Evolutionary conservation across 2,797 vertebrate species (phyloP).

Genomic region (Muscicapa striata): DNA sequence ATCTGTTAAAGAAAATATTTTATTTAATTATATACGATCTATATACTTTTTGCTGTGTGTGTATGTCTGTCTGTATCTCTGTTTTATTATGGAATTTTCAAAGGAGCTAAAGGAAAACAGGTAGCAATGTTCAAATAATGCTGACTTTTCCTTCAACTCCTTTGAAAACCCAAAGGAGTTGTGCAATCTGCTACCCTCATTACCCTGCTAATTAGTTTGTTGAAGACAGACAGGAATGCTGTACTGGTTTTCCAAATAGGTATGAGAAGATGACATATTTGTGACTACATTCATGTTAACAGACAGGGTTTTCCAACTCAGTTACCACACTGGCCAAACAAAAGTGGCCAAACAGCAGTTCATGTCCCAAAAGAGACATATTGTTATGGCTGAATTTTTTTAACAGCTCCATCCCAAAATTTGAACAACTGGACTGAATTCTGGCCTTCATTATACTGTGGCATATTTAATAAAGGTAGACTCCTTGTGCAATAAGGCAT

Average conservation of each 20-base stretch:
- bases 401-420: background rate
- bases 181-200: background rate
- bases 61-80: background rate
- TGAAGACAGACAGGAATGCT: constrained; percentile 64
- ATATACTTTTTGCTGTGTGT: background rate
- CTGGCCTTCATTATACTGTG: background rate
- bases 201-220: constrained; percentile 38
- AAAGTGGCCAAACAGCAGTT: background rate
- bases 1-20: background rate
- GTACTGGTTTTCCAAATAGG: background rate
- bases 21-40: background rate
- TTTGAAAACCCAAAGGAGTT: constrained; percentile 19
- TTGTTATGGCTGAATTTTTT: background rate
- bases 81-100: background rate
- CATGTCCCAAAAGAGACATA: background rate
- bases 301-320: background rate
- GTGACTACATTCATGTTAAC: background rate
- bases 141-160: background rate
- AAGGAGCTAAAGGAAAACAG: background rate
- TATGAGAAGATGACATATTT: constrained; percentile 27
- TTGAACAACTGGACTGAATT: background rate
- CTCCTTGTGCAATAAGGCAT: background rate
- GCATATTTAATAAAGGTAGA: background rate
- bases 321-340: background rate
- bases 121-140: background rate